Conservation (phyloP, 2,113 vertebrate genomes). For the Elaphurus davidianus region DNA sequence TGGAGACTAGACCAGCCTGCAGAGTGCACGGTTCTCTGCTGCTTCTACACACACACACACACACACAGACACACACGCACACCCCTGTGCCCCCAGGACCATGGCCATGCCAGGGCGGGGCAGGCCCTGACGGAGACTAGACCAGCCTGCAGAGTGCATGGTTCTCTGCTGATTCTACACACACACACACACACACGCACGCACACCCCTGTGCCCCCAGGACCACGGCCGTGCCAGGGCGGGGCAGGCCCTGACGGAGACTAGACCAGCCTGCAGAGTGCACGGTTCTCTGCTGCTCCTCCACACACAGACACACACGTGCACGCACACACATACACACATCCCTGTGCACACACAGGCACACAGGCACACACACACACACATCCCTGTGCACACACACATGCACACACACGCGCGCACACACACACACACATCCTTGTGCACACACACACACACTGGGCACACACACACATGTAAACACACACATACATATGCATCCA, state of each 20-base stretch:
- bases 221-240: too few species aligned
- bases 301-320: rapidly evolving
- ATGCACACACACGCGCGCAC: rapidly evolving
- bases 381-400: too few species aligned
- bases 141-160: rapidly evolving
- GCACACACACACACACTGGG: neutral
- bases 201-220: too few species aligned
- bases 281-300: neutral
- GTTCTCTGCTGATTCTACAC: neutral
- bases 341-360: too few species aligned
- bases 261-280: rapidly evolving
- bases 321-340: too few species aligned
- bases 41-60: rapidly evolving
- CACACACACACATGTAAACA: rapidly evolving
- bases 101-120: too few species aligned
- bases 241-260: too few species aligned
- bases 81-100: too few species aligned
- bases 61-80: too few species aligned
- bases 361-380: too few species aligned
- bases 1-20: rapidly evolving
- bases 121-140: too few species aligned
- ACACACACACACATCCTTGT: neutral
- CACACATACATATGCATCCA: rapidly evolving
- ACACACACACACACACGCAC: neutral
- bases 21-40: too few species aligned